These are phyloP conservation scores for Phoxinus phoxinus DNA, from an alignment of 2,113 vertebrate species.

Conservation along the genomic window DNA sequence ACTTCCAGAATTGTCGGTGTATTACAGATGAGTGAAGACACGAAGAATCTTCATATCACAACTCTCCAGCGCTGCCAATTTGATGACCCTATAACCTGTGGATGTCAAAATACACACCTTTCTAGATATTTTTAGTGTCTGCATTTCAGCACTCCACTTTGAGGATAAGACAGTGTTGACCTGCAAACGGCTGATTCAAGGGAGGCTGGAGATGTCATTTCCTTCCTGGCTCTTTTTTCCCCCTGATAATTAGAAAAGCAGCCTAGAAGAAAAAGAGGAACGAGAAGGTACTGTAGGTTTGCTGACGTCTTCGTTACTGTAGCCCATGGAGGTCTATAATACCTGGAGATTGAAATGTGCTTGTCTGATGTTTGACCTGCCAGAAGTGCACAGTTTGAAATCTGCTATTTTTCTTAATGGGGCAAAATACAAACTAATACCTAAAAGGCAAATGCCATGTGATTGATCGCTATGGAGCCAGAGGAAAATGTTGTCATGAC, in stretches of 20 bases:
- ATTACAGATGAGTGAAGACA: background rate
- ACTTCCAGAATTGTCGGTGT: background rate
- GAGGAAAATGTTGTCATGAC: background rate
- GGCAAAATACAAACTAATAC: background rate
- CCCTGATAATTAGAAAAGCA: background rate
- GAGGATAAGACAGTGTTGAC: conserved; percentile 34
- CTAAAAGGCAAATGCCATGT: background rate
- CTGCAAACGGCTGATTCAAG: conserved; percentile 2
- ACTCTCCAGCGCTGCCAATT: background rate
- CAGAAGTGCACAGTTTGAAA: background rate
- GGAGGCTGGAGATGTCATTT: conserved; percentile 40
- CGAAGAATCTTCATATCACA: background rate
- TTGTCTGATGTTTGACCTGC: background rate
- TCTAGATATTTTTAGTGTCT: conserved; percentile 49
- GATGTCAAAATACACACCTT: conserved; percentile 23
- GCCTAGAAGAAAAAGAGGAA: background rate
- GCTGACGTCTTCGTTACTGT: background rate
- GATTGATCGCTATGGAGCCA: background rate
- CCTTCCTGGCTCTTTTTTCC: background rate
- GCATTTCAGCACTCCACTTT: conserved; percentile 9
- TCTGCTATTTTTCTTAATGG: background rate
- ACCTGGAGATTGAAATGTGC: background rate
- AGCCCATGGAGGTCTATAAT: background rate
- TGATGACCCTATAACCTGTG: background rate
- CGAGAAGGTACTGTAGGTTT: background rate